phyloP scores from a whole-genome alignment of 2,113 vertebrate species.

The Vanacampus margaritifer region DNA sequence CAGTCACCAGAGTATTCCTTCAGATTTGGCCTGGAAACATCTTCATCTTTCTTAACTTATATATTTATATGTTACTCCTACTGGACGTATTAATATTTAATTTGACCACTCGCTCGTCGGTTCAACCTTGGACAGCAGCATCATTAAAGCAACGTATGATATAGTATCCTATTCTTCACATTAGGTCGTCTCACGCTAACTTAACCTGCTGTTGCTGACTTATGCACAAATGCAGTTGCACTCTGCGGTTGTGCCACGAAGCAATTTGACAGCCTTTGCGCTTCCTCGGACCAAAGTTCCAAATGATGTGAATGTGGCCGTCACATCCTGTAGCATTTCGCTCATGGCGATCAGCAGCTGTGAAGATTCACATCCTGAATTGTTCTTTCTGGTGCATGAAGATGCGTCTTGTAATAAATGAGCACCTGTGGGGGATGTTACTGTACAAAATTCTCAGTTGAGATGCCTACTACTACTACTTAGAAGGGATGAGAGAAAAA shows the following conservation, averaged over 20 bases:
- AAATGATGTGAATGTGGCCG: constrained; percentile 2
- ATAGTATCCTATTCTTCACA: not conserved
- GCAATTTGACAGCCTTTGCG: not conserved
- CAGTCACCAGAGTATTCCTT: not conserved
- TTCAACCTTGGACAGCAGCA: constrained; percentile 6
- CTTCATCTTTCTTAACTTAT: not conserved
- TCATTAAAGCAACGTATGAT: constrained; percentile 24
- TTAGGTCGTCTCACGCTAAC: not conserved
- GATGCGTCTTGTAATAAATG: constrained; percentile 14
- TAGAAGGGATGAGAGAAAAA: not conserved
- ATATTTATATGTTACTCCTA: not conserved
- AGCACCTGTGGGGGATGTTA: not conserved
- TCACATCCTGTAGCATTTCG: constrained; percentile 17
- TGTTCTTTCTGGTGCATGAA: constrained; percentile 26
- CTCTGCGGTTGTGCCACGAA: not conserved
- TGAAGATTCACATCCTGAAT: constrained; percentile 6
- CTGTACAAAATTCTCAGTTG: not conserved
- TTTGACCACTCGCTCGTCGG: constrained; percentile 19
- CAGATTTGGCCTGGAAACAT: no score
- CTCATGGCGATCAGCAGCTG: constrained; percentile 1
- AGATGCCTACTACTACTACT: not conserved
- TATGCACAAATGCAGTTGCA: not conserved
- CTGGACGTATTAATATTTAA: constrained; percentile 28
- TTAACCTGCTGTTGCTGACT: not conserved
- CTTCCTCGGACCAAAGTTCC: not conserved